Percentiles rank a stretch among this genome's conserved stretches.
Conservation (phyloP, 2,888 invertebrate genomes). For the Pandemis heparana region DNA sequence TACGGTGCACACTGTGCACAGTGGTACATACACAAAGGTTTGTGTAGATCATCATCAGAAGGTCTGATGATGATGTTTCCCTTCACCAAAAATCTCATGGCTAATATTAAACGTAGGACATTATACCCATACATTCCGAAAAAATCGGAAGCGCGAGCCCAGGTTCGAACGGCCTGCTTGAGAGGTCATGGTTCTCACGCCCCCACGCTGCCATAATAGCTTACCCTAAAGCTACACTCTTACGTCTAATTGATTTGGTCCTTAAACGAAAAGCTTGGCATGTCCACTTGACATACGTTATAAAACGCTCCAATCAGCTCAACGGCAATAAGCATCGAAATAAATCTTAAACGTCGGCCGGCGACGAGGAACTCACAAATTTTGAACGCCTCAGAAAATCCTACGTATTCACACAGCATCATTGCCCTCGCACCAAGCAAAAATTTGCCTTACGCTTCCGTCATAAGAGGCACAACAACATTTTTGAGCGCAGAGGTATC, state of each 20-base stretch:
- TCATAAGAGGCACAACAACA: background rate
- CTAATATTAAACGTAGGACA: no score
- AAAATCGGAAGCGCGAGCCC: no score
- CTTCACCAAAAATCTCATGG: no score
- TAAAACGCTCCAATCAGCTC: slow-evolving; percentile 46
- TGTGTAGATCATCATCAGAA: no score
- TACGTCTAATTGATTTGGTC: background rate
- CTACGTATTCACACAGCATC: slow-evolving; percentile 26
- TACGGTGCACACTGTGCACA: no score
- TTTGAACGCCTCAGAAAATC: slow-evolving; percentile 52
- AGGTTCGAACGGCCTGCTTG: no score
- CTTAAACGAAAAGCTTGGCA: slow-evolving; percentile 25
- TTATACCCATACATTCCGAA: no score
- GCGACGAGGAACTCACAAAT: slow-evolving; percentile 54
- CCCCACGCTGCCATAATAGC: no score
- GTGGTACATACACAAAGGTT: no score
- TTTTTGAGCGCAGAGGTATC: background rate
- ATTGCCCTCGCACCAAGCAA: slow-evolving; percentile 12
- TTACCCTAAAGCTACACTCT: background rate
- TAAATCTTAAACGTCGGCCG: slow-evolving; percentile 51
- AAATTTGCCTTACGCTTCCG: slow-evolving; percentile 12
- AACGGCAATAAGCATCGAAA: slow-evolving; percentile 55
- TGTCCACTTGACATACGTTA: slow-evolving; percentile 40
- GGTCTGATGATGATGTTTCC: no score
- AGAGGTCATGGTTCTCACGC: no score